phyloP scores from a whole-genome alignment of 2,797 vertebrate genomes.

The Anguilla obscura region DNA sequence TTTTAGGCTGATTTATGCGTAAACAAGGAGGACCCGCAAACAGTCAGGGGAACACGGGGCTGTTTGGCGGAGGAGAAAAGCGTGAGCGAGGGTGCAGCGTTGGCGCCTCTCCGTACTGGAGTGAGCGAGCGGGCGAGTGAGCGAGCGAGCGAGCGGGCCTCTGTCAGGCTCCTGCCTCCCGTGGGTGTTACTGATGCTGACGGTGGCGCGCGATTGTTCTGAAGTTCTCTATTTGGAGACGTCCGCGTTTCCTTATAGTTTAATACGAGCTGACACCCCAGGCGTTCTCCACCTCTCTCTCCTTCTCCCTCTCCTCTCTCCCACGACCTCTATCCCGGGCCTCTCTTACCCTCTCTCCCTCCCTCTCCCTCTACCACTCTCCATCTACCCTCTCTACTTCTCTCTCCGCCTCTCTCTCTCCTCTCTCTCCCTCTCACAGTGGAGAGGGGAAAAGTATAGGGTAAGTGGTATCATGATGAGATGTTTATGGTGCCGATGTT shows the following conservation, averaged over 20 bases:
- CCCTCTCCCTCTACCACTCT: background rate
- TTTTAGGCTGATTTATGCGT: background rate
- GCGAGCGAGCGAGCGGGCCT: conserved; percentile 40
- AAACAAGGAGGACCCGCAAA: background rate
- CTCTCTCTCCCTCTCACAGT: background rate
- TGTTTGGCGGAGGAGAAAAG: too few relatives aligned
- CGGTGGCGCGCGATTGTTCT: background rate
- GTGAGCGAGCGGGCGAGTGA: background rate
- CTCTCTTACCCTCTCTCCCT: conserved; percentile 14
- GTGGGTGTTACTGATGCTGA: conserved; percentile 50
- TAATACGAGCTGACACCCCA: background rate
- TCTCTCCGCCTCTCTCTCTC: too few relatives aligned
- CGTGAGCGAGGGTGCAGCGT: background rate
- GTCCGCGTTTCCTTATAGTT: background rate
- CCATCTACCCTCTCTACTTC: too few relatives aligned
- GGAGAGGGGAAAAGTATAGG: conserved; percentile 51
- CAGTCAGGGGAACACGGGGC: background rate
- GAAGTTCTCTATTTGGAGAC: conserved; percentile 16
- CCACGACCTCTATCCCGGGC: too few relatives aligned
- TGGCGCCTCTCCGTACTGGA: background rate
- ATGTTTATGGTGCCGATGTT: conserved; percentile 56
- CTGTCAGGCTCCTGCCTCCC: conserved; percentile 37
- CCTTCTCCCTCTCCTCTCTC: too few relatives aligned
- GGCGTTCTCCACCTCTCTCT: conserved; percentile 25
- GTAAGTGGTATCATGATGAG: conserved; percentile 55